Evolutionary conservation across 2,797 vertebrate genomes (phyloP).

Genomic region (Halcyon smyrnensis): DNA sequence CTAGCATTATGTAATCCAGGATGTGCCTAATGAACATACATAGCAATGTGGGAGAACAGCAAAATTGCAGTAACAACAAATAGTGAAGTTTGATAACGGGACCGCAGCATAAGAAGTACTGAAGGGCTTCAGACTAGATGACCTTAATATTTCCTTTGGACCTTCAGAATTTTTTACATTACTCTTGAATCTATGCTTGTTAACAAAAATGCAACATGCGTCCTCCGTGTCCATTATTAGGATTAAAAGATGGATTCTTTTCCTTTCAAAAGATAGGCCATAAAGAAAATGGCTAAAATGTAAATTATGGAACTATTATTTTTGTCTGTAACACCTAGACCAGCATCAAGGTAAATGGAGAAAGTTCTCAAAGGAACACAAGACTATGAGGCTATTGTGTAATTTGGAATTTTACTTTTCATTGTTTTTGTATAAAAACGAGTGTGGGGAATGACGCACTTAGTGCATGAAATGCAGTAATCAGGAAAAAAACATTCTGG

Average conservation of each 20-base stretch:
- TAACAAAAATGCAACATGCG: not conserved
- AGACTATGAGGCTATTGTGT: not conserved
- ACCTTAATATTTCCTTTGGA: not conserved
- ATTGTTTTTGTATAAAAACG: not conserved
- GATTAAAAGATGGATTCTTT: not conserved
- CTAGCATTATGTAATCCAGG: not conserved
- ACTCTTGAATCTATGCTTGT: not conserved
- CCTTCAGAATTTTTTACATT: not conserved
- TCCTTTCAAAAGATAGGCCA: not conserved
- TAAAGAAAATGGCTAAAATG: not conserved
- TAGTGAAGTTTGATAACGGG: not conserved
- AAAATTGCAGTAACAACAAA: not conserved
- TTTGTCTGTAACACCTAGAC: not conserved
- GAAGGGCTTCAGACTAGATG: not conserved
- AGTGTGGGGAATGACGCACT: not conserved
- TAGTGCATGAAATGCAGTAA: not conserved
- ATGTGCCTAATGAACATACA: not conserved
- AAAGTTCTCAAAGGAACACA: not conserved
- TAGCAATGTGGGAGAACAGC: not conserved
- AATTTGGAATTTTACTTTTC: not conserved
- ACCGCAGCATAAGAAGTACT: not conserved
- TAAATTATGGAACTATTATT: not conserved
- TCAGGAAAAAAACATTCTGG: not conserved
- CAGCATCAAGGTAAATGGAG: not conserved
- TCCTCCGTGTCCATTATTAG: not conserved